These are phyloP conservation scores for Pelosia muscerda DNA, from an alignment of 2,888 invertebrate genomes.

Conservation along the genomic window DNA sequence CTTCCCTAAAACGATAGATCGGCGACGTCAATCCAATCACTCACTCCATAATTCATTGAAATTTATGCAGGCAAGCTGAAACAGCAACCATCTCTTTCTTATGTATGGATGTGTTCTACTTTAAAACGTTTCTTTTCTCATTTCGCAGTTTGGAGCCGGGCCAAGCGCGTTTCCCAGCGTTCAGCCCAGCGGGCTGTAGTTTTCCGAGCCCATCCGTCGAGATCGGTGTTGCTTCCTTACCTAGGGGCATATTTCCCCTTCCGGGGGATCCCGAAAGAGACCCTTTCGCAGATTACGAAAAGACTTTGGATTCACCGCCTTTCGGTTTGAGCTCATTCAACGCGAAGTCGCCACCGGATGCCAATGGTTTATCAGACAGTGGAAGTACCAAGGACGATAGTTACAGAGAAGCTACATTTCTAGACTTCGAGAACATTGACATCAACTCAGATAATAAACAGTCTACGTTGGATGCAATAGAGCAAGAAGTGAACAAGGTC, in stretches of 20 bases:
- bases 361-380: conserved; percentile 64
- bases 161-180: conserved; percentile 86
- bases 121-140: conserved; percentile 85
- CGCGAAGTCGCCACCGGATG: conserved; percentile 61
- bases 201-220: conserved; percentile 83
- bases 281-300: conserved; percentile 69
- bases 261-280: conserved; percentile 73
- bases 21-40: conserved; percentile 80
- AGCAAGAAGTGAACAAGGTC: conserved; percentile 83
- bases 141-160: conserved; percentile 87
- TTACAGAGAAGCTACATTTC: conserved; percentile 81
- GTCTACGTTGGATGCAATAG: conserved; percentile 82
- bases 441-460: conserved; percentile 70
- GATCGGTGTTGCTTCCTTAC: conserved; percentile 78
- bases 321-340: conserved; percentile 66
- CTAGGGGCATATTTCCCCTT: conserved; percentile 64
- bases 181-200: conserved; percentile 83
- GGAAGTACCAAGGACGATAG: conserved; percentile 74
- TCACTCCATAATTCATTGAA: conserved; percentile 82
- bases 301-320: conserved; percentile 69
- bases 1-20: conserved; percentile 78
- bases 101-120: conserved; percentile 76
- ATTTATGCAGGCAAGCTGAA: conserved; percentile 78
- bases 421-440: conserved; percentile 78
- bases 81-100: conserved; percentile 80